Evolutionary conservation across 2,888 invertebrate species (phyloP).

Genomic region (Drymonia ruficornis): DNA sequence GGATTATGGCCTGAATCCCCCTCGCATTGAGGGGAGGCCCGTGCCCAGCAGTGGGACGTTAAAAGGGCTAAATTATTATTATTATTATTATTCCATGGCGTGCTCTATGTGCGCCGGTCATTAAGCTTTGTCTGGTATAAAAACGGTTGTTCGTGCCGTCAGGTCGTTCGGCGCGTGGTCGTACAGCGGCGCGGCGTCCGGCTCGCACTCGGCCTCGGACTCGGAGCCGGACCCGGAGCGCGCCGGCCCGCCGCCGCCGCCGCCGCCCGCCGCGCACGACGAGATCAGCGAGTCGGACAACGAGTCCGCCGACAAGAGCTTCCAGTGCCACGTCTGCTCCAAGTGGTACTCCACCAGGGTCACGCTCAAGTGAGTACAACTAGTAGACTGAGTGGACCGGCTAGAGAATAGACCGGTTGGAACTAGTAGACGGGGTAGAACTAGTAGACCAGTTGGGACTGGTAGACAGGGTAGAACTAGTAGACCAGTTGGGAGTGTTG

Average conservation of each 20-base stretch:
- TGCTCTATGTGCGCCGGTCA: too few species aligned
- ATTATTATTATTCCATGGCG: too few species aligned
- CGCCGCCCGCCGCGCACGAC: slow-evolving; percentile 49
- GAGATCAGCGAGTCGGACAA: slow-evolving; percentile 76
- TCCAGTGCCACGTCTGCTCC: slow-evolving; percentile 76
- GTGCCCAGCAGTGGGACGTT: too few species aligned
- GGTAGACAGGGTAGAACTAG: too few species aligned
- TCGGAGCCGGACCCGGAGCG: slow-evolving; percentile 64
- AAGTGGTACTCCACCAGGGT: slow-evolving; percentile 81
- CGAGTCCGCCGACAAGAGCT: slow-evolving; percentile 79
- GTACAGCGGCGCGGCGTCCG: slow-evolving; percentile 54
- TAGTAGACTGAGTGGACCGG: neutral
- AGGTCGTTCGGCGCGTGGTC: slow-evolving; percentile 67
- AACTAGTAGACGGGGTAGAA: slow-evolving; percentile 35
- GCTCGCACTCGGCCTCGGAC: slow-evolving; percentile 51
- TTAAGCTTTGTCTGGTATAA: too few species aligned
- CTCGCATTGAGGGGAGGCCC: too few species aligned
- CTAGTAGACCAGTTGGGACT: neutral
- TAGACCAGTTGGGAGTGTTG: too few species aligned
- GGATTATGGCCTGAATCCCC: too few species aligned
- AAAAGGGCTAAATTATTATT: too few species aligned
- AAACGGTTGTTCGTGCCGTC: neutral
- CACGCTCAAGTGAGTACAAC: slow-evolving; percentile 73
- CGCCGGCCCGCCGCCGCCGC: slow-evolving; percentile 28
- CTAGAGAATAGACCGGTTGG: slow-evolving; percentile 34